Evolutionary conservation across 2,113 vertebrate species (phyloP), one percentile per base, ranked within the genome.

Genomic region (Corythornis madagascariensis): DNA sequence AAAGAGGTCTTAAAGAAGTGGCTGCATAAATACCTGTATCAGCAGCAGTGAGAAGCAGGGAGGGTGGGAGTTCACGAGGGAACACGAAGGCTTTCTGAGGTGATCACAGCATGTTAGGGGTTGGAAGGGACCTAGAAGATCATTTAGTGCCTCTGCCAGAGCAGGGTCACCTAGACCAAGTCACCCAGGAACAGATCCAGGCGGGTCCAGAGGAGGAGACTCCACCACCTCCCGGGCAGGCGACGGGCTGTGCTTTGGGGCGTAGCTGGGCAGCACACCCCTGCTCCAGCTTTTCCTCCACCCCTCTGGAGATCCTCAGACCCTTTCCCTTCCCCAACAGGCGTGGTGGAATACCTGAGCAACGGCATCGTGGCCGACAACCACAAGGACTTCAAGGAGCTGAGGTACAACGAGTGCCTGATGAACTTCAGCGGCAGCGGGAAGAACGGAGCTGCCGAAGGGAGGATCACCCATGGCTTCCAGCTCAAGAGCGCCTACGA

Each of bases 301-400:
- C 38, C 38, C 38, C 38, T 38, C 38, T 11, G 38, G 9, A 38
- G 38, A 38, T 11, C 38, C 38, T 38, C 38, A 38, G 38, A 38
- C 38, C 50, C 29, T 17, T 63, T 77, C 82, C 89, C 33, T 93
- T 83, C 73, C 71, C 89, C 8, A 65, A 57, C 97, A 99, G 99
- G 99, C 95, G 99, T 99, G 20, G 99, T 99, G 96, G 99, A 99
- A 89, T 99, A 99, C 97, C 98, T 99, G 95, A 99, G 99, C 97
- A 98, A 98, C 5, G 99, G 99, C 78, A 99, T 98, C 31, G 99
- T 99, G 61, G 99, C 99, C 5, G 99, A 99, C 95, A 99, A 99
- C 98, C 99, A 99, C 98, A 99, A 99, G 97, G 99, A 99, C 98
- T 99, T 99, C 96, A 99, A 99, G 96, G 99, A 99, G 97, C 96